Percentiles rank a stretch among this genome's conserved stretches.
Evolutionary conservation across 2,797 vertebrate species (phyloP).

Genomic region (Harpagifer antarcticus): DNA sequence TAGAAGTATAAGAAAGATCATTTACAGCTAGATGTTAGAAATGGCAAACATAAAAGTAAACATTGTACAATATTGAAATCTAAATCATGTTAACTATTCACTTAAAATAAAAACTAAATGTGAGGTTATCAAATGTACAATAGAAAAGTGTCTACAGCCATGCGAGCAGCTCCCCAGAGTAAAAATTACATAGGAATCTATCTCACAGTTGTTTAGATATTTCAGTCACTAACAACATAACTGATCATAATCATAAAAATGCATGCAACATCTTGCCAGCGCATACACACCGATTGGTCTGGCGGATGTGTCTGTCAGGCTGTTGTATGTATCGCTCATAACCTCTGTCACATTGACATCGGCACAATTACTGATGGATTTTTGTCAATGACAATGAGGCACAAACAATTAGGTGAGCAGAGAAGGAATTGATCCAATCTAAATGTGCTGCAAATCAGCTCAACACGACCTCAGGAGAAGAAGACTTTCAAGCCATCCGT

Average conservation of each 20-base stretch:
- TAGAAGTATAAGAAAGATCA: not conserved
- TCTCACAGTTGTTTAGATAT: constrained; percentile 2
- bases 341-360: constrained; percentile 40
- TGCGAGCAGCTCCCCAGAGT: not conserved
- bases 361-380: constrained; percentile 49
- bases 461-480: constrained; percentile 52
- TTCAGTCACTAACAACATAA: not conserved
- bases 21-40: not conserved
- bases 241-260: constrained; percentile 1
- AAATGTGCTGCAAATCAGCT: constrained; percentile 34
- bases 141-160: not conserved
- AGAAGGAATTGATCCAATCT: constrained; percentile 66
- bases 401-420: constrained; percentile 52
- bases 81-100: too few species aligned
- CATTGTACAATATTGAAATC: not conserved
- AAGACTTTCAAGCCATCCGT: constrained; percentile 44
- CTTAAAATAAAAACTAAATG: too few species aligned
- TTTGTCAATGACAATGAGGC: constrained; percentile 69
- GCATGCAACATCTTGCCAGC: not conserved
- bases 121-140: not conserved
- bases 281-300: not conserved
- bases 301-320: not conserved
- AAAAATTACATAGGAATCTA: not conserved
- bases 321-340: constrained; percentile 11
- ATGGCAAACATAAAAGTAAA: not conserved